Percentiles rank a stretch among this genome's conserved stretches.
These are phyloP conservation scores for Drosophila pseudotalamancana DNA, from an alignment of 2,888 invertebrate species.

Conservation along the genomic window DNA sequence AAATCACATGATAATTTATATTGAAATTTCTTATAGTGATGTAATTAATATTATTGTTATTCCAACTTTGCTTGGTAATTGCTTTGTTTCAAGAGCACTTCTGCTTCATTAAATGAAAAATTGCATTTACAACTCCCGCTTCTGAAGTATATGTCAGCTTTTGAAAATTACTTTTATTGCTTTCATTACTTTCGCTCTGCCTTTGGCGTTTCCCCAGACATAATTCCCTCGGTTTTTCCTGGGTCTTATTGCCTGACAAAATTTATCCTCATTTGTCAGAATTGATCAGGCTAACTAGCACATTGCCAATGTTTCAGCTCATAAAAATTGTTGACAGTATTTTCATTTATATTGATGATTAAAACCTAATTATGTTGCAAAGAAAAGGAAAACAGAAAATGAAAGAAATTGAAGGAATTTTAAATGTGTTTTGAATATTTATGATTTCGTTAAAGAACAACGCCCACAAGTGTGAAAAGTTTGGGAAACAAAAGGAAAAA, in stretches of 20 bases:
- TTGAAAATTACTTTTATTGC: conserved; percentile 46
- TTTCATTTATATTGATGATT: conserved; percentile 57
- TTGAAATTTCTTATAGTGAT: neutral
- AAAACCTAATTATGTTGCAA: conserved; percentile 71
- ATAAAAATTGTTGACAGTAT: conserved; percentile 38
- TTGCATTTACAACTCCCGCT: conserved; percentile 11
- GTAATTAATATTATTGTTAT: neutral
- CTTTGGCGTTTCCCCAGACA: neutral
- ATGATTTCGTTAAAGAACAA: conserved; percentile 53
- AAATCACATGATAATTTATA: no score
- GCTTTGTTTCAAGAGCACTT: conserved; percentile 1
- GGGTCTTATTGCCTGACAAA: conserved; percentile 20
- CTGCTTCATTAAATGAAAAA: conserved; percentile 11
- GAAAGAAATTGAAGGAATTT: conserved; percentile 60
- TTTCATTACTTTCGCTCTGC: conserved; percentile 35
- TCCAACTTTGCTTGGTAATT: neutral
- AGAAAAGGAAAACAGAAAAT: conserved; percentile 21
- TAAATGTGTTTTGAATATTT: conserved; percentile 80
- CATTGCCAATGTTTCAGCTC: conserved; percentile 7
- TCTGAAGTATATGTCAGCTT: conserved; percentile 18
- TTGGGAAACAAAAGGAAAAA: conserved; percentile 26
- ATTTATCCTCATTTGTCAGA: conserved; percentile 63
- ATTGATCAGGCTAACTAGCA: conserved; percentile 56
- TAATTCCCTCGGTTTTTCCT: neutral
- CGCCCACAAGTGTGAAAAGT: conserved; percentile 56